Conservation (phyloP, 2,113 vertebrate genomes). For the Corydoras maculifer region DNA sequence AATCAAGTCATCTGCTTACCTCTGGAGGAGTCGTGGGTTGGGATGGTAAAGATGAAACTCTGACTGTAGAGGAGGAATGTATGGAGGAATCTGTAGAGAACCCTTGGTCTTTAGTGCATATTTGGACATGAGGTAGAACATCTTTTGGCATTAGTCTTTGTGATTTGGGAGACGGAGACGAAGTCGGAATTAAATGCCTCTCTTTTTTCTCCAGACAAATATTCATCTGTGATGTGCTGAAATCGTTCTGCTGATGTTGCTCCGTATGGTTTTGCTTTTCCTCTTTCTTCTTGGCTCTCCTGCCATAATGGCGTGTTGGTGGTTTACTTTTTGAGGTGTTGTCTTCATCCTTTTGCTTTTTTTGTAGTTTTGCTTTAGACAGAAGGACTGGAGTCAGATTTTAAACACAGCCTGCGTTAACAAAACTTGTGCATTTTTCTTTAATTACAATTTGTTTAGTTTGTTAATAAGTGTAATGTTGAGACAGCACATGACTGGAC, state of each 20-base stretch:
- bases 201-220: background rate
- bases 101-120: background rate
- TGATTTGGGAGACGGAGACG: background rate
- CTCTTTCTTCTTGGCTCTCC: background rate
- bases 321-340: background rate
- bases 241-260: background rate
- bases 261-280: conserved; percentile 5
- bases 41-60: background rate
- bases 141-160: conserved; percentile 14
- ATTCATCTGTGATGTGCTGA: background rate
- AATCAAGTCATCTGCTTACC: background rate
- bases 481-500: too few species aligned
- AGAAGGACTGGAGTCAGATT: background rate
- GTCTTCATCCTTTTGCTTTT: background rate
- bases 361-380: background rate
- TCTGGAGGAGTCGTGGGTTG: background rate
- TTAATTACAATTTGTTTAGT: too few species aligned
- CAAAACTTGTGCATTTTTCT: too few species aligned
- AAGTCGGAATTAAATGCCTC: background rate
- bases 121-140: conserved; percentile 10
- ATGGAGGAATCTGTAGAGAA: background rate
- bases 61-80: conserved; percentile 7
- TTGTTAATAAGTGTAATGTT: too few species aligned
- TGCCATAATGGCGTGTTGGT: conserved; percentile 1
- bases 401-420: too few species aligned